Evolutionary conservation across 1,140 invertebrate species (phyloP).

Genomic region (Drosophila navojoa): DNA sequence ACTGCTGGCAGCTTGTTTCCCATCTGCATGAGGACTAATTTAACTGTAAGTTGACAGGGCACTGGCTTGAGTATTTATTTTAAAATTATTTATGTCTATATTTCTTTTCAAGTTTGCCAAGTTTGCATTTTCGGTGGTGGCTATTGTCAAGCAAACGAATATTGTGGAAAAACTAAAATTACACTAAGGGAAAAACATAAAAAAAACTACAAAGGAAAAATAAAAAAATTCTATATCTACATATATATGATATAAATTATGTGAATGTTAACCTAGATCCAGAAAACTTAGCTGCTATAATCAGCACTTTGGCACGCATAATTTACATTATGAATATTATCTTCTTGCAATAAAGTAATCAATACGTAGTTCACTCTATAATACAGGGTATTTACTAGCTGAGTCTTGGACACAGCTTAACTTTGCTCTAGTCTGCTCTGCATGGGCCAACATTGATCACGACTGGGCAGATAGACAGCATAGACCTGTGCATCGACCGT

Average conservation of each 20-base stretch:
- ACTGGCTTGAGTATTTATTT: neutral
- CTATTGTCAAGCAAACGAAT: conserved; percentile 49
- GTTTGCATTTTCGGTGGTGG: conserved; percentile 48
- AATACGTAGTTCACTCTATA: too few species aligned
- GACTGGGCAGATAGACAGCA: conserved; percentile 66
- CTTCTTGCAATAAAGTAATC: too few species aligned
- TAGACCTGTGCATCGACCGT: conserved; percentile 23
- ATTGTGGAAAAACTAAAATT: conserved; percentile 13
- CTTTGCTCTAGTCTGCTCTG: conserved; percentile 29
- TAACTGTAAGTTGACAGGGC: conserved; percentile 16
- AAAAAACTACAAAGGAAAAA: neutral
- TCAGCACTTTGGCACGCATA: too few species aligned
- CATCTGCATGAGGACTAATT: conserved; percentile 39
- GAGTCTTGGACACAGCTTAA: neutral
- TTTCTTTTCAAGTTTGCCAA: conserved; percentile 34
- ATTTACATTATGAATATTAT: too few species aligned
- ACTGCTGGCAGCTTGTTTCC: conserved; percentile 47
- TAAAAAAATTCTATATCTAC: too few species aligned
- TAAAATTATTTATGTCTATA: neutral
- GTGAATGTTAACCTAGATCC: too few species aligned
- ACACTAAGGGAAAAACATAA: neutral
- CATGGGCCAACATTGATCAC: conserved; percentile 71
- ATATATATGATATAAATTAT: too few species aligned
- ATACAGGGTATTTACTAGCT: neutral
- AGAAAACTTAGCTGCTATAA: too few species aligned